A percentile compares a stretch with the other conserved stretches of the same genome.
Conservation (phyloP, 1,140 invertebrate genomes). For the Manduca sexta region DNA sequence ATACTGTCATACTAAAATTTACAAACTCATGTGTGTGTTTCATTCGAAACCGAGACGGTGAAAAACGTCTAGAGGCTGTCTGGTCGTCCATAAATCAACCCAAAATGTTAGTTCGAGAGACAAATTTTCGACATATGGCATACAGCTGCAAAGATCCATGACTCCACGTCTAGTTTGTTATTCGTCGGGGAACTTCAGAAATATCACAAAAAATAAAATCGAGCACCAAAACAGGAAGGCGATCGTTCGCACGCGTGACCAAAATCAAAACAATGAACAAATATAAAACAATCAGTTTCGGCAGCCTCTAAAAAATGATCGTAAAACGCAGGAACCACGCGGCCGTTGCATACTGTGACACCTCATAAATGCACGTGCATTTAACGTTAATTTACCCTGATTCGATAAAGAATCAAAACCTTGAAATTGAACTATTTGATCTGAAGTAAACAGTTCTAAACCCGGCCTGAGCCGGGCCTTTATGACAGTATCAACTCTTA, state of each 20-base stretch:
- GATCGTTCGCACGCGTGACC: conserved; percentile 40
- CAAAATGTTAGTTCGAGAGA: conserved; percentile 37
- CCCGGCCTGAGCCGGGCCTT: conserved; percentile 2
- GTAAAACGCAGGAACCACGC: conserved; percentile 24
- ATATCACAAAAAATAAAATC: neutral
- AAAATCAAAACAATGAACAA: conserved; percentile 47
- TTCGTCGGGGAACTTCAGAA: neutral
- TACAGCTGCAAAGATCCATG: conserved; percentile 40
- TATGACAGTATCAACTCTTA: conserved; percentile 24
- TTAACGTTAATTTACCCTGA: neutral
- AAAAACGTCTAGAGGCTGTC: neutral
- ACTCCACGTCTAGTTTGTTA: neutral
- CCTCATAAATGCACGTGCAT: conserved; percentile 25
- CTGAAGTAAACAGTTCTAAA: neutral
- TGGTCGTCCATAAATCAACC: conserved; percentile 35
- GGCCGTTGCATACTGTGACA: conserved; percentile 28
- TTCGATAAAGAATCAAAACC: too few species aligned
- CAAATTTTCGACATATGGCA: conserved; percentile 49
- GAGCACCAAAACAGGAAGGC: conserved; percentile 4
- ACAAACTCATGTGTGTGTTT: neutral
- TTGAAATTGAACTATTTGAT: too few species aligned
- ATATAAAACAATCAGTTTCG: conserved; percentile 43
- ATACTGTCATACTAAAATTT: too few species aligned
- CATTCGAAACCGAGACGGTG: neutral
- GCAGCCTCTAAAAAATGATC: conserved; percentile 35